Base-by-base conservation (phyloP, 2,113 vertebrate species). In the Atractosteus spatula region DNA sequence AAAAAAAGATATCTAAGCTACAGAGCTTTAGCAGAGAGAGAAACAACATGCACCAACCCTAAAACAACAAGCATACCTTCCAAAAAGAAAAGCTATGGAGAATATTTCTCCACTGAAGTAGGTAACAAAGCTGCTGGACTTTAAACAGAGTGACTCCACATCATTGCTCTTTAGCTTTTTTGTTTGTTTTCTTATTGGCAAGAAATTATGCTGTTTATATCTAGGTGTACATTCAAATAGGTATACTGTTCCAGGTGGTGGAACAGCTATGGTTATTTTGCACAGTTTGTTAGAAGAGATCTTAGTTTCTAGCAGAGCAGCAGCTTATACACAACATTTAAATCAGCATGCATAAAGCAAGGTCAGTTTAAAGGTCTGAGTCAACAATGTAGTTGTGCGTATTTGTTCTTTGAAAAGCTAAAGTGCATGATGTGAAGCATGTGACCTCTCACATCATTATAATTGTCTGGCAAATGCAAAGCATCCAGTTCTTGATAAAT, bases 1-100 rank as follows among this genome's bases (percentile, higher is more conserved):
- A 51, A 29, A 51, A 51, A 93, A 91, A 95, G 89, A 94, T 80
- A 85, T 93, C 94, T 96, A 96, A 96, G 94, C 96, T 95, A 93
- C 79, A 93, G 92, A 89, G 88, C 90, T 82, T 91, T 90, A 89
- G 91, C 89, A 91, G 88, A 88, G 90, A 93, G 87, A 89, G 83
- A 91, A 86, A 86, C 77, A 89, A 51, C 47, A 51, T 51, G 47
- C 47, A 51, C 5, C 47, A 5, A 29, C 62, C 62, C 62, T 8
- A 78, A 78, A 71, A 78, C 79, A 54, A 3, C 13, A 56, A 67
- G 57, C 67, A 59, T 16, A 61, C 66, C 55, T 41, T 63, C 70
- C 69, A 13, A 41, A 77, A 43, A 74, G 80, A 82, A 66, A 86
- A 76, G 72, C 73, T 44, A 76, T 71, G 83, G 71, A 77, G 57